Evolutionary conservation across 2,888 invertebrate genomes (phyloP), one percentile per base, ranked within the genome.

Genomic region (Sclerodermus sp.): DNA sequence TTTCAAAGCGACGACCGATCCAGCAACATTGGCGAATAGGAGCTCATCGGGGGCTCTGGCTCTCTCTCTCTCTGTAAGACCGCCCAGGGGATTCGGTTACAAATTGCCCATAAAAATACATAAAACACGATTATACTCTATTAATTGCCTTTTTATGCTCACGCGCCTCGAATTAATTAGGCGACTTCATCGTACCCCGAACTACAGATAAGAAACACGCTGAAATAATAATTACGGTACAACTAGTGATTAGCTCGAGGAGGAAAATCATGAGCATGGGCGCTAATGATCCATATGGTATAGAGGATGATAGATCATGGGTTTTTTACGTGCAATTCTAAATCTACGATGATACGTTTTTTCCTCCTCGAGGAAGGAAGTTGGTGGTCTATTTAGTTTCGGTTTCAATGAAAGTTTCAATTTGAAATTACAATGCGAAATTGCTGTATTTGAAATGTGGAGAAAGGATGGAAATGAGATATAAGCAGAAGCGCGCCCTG

Each of bases 21-120:
- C 65, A 40, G 39, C 44, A 40, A 42, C 15, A 32, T 23, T 8
- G 23, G 55, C 54, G 47, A 49, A 47, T 44, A 50, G 58, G 57
- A 48, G 58, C 57, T 54, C 51, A 49, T 49, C 51, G 45, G 45
- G 44, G 18, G 52, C 23, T n/a, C 23, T 3, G 23, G 23, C 23
- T 23, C n/a, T n/a, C n/a, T n/a, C n/a, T n/a, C n/a, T n/a, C n/a
- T n/a, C n/a, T 23, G 23, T 8, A 23, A 23, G 23, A 23, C 23
- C 23, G 57, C 64, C 65, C 62, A 51, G 52, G 58, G 61, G 62
- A 70, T 69, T 67, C 66, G 66, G 62, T 74, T 75, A 70, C 69
- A 67, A 72, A 76, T 74, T 66, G 71, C 58, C 61, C 72, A 70
- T 74, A 74, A 76, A 77, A 74, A 73, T 74, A 60, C 66, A 68